Evolutionary conservation across 2,888 invertebrate genomes (phyloP).

Genomic region (Megalurothrips usitatus): DNA sequence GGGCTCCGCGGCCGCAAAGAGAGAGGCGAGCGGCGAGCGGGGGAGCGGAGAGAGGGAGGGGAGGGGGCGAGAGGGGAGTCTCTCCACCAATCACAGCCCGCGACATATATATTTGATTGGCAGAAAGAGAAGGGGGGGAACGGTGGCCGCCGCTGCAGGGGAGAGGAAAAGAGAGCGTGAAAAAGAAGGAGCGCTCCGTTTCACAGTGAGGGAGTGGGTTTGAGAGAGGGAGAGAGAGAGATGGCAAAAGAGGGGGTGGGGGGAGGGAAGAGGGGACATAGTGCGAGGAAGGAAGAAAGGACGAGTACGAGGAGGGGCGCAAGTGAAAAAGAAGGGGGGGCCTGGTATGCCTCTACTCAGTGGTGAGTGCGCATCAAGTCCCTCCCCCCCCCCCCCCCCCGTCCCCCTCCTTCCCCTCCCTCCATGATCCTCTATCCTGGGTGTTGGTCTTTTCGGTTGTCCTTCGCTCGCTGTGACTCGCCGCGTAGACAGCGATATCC

Average conservation of each 20-base stretch:
- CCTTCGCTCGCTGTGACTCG: conserved; percentile 1
- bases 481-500: not conserved
- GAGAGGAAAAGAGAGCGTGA: conserved; percentile 2
- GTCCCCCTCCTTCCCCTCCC: not conserved
- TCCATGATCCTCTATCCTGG: not conserved
- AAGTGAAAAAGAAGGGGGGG: not conserved
- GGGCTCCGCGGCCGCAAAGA: not conserved
- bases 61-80: conserved; percentile 29
- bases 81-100: conserved; percentile 31
- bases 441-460: not conserved
- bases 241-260: too few relatives aligned
- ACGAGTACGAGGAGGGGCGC: not conserved
- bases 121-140: conserved; percentile 10
- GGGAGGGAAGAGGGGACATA: not conserved
- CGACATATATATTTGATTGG: conserved; percentile 26
- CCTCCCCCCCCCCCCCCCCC: not conserved
- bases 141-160: not conserved
- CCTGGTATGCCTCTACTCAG: not conserved
- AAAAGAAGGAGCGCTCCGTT: not conserved
- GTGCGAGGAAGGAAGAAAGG: not conserved
- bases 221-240: too few relatives aligned
- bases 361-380: not conserved
- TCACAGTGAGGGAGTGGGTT: too few relatives aligned
- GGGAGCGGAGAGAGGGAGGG: conserved; percentile 23
- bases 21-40: not conserved